Evolutionary conservation across 2,888 invertebrate species (phyloP).

Genomic region (Diachrysia chrysitis): DNA sequence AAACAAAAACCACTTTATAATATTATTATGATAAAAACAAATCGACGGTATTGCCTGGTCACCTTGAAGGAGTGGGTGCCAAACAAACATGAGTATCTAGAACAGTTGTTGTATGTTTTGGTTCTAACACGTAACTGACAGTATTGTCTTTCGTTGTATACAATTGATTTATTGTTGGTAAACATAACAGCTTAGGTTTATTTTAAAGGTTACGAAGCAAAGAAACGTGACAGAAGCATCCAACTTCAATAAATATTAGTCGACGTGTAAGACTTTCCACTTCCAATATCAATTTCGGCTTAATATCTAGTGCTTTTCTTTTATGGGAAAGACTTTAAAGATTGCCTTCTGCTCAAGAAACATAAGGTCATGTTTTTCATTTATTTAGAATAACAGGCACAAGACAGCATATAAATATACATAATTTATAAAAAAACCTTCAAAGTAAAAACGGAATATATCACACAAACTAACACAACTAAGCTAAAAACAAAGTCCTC

Average conservation of each 20-base stretch:
- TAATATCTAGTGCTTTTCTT: neutral
- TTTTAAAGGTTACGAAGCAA: too few relatives aligned
- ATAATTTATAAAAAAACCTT: too few relatives aligned
- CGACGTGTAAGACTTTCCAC: too few relatives aligned
- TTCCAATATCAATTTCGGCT: too few relatives aligned
- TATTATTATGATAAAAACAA: constrained; percentile 15
- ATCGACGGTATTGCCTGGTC: constrained; percentile 14
- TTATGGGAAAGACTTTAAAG: neutral
- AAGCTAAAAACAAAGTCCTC: too few relatives aligned
- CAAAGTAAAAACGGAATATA: too few relatives aligned
- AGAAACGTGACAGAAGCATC: neutral
- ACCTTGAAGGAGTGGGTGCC: constrained; percentile 19
- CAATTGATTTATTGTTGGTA: neutral
- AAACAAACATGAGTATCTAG: constrained; percentile 19
- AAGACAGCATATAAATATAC: too few relatives aligned
- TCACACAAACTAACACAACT: too few relatives aligned
- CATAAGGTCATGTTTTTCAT: neutral
- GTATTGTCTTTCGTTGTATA: constrained; percentile 1
- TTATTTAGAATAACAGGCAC: too few relatives aligned
- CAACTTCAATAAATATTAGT: neutral
- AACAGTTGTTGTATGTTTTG: constrained; percentile 14
- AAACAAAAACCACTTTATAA: constrained; percentile 1
- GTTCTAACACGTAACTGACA: neutral
- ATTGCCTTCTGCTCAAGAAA: neutral
- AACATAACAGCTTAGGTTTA: too few relatives aligned